Percentiles rank a stretch among this genome's conserved stretches.
phyloP scores from a whole-genome alignment of 2,113 vertebrate species.

The Balaeniceps rex region DNA sequence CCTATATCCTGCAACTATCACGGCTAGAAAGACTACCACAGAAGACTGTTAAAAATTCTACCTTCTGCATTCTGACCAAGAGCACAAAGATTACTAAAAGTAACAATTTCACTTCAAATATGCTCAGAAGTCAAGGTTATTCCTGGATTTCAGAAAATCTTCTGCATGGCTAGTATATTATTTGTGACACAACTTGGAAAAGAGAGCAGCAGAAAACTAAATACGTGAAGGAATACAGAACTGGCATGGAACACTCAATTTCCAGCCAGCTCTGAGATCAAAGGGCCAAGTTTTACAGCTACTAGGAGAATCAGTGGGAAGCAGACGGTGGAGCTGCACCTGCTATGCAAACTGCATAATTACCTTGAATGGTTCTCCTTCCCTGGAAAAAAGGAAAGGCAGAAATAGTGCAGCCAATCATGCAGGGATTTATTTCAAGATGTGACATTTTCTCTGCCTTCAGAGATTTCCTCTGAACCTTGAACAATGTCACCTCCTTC shows the following conservation, averaged over 20 bases:
- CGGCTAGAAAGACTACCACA: not conserved
- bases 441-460: not conserved
- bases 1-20: not conserved
- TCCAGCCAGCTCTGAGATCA: not conserved
- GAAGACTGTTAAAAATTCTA: not conserved
- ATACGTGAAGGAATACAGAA: not conserved
- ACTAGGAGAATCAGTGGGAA: not conserved
- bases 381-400: not conserved
- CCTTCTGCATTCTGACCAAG: not conserved
- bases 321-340: not conserved
- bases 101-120: not conserved
- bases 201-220: not conserved
- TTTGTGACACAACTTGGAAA: not conserved
- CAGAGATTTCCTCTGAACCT: not conserved
- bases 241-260: not conserved
- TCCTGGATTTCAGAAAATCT: not conserved
- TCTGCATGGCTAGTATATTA: not conserved
- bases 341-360: not conserved
- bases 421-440: not conserved
- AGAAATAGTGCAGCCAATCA: not conserved
- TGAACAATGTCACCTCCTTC: not conserved
- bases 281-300: not conserved
- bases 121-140: not conserved
- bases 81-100: not conserved
- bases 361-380: not conserved